Percentiles rank a stretch among this genome's conserved stretches.
Evolutionary conservation across 2,797 vertebrate genomes (phyloP).

Genomic region (Danio albolineatus): DNA sequence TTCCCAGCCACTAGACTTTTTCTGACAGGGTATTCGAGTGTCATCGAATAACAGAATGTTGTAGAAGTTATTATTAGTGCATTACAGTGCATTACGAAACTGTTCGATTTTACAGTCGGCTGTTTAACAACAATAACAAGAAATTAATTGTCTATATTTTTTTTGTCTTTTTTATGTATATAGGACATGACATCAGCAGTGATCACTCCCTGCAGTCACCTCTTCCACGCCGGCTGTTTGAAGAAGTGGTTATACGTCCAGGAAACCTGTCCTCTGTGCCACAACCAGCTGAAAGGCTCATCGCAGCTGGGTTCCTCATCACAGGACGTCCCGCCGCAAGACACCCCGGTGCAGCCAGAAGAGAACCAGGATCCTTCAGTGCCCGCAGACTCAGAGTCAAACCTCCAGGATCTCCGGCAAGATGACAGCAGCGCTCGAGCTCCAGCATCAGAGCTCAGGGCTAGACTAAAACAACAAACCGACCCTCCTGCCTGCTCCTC

Average conservation of each 20-base stretch:
- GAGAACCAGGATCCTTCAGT: slow-evolving; percentile 11
- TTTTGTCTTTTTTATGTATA: slow-evolving; percentile 22
- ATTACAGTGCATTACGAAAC: no score
- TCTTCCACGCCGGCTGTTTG: slow-evolving; percentile 98
- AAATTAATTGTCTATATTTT: not conserved
- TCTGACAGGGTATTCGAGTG: no score
- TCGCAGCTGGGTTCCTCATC: slow-evolving; percentile 73
- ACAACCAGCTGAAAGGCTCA: slow-evolving; percentile 93
- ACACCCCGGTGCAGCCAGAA: slow-evolving; percentile 68
- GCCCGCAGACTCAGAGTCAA: slow-evolving; percentile 26
- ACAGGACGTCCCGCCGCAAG: slow-evolving; percentile 65
- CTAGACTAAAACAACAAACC: not conserved
- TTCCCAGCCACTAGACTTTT: no score
- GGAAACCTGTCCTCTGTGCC: slow-evolving; percentile 96
- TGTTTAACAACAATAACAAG: no score
- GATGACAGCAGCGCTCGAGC: not conserved
- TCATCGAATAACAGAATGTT: no score
- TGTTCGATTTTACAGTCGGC: not conserved
- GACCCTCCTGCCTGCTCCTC: slow-evolving; percentile 23
- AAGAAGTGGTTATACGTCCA: slow-evolving; percentile 99
- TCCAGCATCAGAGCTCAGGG: slow-evolving; percentile 5
- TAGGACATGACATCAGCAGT: slow-evolving; percentile 97
- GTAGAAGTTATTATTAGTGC: no score
- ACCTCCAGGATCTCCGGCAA: slow-evolving; percentile 20
- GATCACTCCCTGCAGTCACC: slow-evolving; percentile 97